A percentile compares a stretch with the other conserved stretches of the same genome.
phyloP scores from a whole-genome alignment of 1,140 invertebrate genomes.

The Onthophagus taurus region DNA sequence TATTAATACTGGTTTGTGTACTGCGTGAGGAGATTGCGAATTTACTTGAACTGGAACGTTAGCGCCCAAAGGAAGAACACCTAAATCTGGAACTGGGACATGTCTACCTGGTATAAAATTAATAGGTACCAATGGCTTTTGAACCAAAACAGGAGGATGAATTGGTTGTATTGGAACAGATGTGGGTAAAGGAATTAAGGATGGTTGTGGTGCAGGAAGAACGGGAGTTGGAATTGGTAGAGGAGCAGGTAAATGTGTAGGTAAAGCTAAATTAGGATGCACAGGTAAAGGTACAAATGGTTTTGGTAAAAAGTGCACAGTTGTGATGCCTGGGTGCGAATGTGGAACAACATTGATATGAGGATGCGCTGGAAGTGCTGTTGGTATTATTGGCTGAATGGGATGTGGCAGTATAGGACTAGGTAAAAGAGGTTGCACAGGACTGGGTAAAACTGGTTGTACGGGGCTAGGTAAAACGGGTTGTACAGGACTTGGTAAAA shows the following conservation, averaged over 20 bases:
- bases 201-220: not conserved
- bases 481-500: not conserved
- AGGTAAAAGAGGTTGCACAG: not conserved
- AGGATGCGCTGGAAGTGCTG: not conserved
- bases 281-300: constrained; percentile 1
- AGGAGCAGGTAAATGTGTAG: not conserved
- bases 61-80: constrained; percentile 6
- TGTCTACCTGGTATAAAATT: constrained; percentile 2
- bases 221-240: not conserved
- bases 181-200: not conserved
- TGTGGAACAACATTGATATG: not conserved
- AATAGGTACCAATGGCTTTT: not conserved
- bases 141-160: not conserved
- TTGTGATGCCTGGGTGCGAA: no score
- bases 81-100: constrained; percentile 11
- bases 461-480: not conserved
- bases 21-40: not conserved
- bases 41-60: constrained; percentile 4
- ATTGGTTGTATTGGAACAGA: not conserved
- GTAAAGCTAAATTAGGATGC: not conserved
- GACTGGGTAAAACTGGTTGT: not conserved
- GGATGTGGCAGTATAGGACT: constrained; percentile 1
- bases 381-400: not conserved
- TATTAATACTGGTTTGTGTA: constrained; percentile 5
- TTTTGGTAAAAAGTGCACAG: constrained; percentile 1